A percentile compares a stretch with the other conserved stretches of the same genome.
phyloP scores from a whole-genome alignment of 2,797 vertebrate genomes.

The Prionace glauca region DNA sequence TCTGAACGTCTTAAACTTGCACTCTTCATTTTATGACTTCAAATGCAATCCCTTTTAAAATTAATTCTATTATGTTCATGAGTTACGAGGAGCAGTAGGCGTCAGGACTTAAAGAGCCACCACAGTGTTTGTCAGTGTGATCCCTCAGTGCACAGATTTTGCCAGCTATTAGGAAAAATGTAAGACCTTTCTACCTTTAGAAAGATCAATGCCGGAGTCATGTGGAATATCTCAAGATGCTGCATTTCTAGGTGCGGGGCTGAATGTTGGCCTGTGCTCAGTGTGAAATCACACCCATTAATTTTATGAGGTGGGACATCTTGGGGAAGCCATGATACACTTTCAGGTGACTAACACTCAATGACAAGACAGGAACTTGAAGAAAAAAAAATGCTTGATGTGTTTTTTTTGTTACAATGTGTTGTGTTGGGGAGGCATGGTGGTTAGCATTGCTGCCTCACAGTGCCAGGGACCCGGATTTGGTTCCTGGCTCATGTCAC shows the following conservation, averaged over 20 bases:
- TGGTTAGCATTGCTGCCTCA: too few relatives aligned
- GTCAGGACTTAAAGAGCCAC: background rate
- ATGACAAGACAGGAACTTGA: background rate
- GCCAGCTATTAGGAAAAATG: background rate
- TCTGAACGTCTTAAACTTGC: background rate
- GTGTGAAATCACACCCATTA: background rate
- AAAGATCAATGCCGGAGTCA: background rate
- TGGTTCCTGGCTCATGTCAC: too few relatives aligned
- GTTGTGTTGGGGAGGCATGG: too few relatives aligned
- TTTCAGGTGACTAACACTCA: background rate
- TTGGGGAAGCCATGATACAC: background rate
- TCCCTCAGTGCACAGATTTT: background rate
- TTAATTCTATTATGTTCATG: background rate
- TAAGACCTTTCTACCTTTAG: background rate
- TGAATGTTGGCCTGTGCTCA: background rate
- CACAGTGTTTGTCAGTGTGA: background rate
- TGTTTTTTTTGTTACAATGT: background rate
- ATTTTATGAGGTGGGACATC: background rate
- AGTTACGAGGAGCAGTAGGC: background rate
- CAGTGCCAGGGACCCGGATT: too few relatives aligned
- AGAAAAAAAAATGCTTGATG: background rate
- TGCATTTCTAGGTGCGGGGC: background rate
- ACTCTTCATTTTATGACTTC: background rate
- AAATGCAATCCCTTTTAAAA: background rate
- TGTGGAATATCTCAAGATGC: background rate